phyloP scores from a whole-genome alignment of 2,113 vertebrate genomes.

The Tetrao urogallus region DNA sequence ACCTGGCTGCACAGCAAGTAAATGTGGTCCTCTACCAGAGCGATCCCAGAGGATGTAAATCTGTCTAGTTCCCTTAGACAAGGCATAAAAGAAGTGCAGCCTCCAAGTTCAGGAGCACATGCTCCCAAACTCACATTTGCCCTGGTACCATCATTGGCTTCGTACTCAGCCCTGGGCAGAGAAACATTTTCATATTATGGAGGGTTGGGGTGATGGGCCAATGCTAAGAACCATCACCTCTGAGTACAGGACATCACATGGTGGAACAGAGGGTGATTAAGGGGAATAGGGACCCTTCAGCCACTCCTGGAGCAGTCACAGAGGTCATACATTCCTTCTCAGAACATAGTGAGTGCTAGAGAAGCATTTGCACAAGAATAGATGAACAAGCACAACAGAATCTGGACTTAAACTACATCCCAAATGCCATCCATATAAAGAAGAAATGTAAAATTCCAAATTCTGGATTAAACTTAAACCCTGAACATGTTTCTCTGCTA shows the following conservation, averaged over 20 bases:
- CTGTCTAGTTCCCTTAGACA: background rate
- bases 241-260: background rate
- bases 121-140: background rate
- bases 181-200: background rate
- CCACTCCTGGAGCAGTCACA: background rate
- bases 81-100: background rate
- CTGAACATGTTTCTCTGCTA: background rate
- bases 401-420: background rate
- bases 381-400: background rate
- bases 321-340: background rate
- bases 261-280: background rate
- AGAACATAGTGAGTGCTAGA: accelerated
- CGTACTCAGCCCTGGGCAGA: background rate
- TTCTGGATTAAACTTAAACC: background rate
- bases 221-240: background rate
- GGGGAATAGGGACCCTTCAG: background rate
- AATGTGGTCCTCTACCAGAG: background rate
- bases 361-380: background rate
- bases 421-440: background rate
- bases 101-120: accelerated
- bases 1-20: background rate
- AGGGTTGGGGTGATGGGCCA: background rate
- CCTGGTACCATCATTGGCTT: background rate
- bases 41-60: background rate
- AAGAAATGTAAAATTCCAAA: background rate